Evolutionary conservation across 1,140 invertebrate genomes (phyloP), one percentile per base, ranked within the genome.

Genomic region (Linepithema humile): DNA sequence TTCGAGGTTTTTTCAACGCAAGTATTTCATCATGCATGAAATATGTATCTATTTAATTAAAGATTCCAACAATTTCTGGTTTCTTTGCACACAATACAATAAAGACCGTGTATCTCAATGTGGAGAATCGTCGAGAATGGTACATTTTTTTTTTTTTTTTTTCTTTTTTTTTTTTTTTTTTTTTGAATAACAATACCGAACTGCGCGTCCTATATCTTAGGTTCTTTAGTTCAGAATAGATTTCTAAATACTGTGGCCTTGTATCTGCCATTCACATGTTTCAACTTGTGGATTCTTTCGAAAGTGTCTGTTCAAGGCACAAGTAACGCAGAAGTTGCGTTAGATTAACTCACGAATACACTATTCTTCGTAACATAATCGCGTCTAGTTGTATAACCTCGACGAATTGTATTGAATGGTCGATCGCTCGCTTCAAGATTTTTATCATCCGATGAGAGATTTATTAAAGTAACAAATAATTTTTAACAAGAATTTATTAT

Each of bases 231-330:
- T 40, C 15, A 32, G 35, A 55, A 23, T 17, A 3, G 67, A 53
- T 43, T 57, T 80, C 38, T 29, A 55, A 80, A 32, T 43, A 38
- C 29, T 38, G 45, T 26, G 45, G 17, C 48, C 64, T 69, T 29
- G 62, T 78, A 17, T 69, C 35, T 40, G 20, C 45, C 5, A 40
- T 5, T 78, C 35, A 43, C 35, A 45, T 67, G 62, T 29, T 43
- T 40, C 75, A 32, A 43, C 48, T 69, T 69, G 75, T n/a, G 12
- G 12, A 32, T 55, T 70, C 62, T 69, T 78, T 69, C 35, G 23
- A 78, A 15, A 40, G 32, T 20, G 40, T 20, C 17, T 15, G 29
- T 74, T 74, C 17, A 10, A 60, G 72, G 38, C 26, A 43, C 26
- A 29, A 60, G 40, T 64, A 20, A 78, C 45, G 20, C 48, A 29